Evolutionary conservation across 1,140 invertebrate genomes (phyloP).

Genomic region (Ladona fulva): DNA sequence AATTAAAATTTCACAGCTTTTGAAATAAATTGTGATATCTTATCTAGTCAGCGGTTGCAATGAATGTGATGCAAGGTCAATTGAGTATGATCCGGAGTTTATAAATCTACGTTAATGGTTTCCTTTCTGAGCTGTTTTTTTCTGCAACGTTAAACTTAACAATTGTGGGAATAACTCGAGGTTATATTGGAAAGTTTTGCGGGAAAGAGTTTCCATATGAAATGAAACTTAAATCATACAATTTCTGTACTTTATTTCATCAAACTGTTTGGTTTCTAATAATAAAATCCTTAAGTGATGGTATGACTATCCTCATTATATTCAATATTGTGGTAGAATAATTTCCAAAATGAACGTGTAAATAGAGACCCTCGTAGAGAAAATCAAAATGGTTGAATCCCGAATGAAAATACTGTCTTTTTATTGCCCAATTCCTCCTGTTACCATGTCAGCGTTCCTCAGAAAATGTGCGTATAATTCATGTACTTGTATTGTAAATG

Average conservation of each 20-base stretch:
- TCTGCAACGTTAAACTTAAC: no score
- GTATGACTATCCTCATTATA: background rate
- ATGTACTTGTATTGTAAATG: constrained; percentile 10
- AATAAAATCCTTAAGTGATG: background rate
- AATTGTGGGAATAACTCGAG: no score
- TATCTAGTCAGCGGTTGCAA: no score
- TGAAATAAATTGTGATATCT: no score
- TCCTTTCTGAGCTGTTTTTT: no score
- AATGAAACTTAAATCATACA: no score
- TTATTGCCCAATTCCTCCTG: background rate
- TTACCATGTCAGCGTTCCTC: constrained; percentile 3
- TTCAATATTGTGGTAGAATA: background rate
- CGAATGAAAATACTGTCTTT: background rate
- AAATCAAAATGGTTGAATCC: background rate
- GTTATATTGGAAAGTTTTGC: no score
- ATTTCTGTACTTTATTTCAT: background rate
- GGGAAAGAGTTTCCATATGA: no score
- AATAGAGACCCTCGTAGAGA: background rate
- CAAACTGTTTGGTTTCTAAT: background rate
- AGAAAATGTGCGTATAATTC: background rate
- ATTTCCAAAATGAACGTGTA: background rate
- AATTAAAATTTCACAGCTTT: no score
- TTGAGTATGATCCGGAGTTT: no score
- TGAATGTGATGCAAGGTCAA: no score
- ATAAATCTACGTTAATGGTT: no score